phyloP scores from a whole-genome alignment of 2,797 vertebrate species.

The Esox lucius region DNA sequence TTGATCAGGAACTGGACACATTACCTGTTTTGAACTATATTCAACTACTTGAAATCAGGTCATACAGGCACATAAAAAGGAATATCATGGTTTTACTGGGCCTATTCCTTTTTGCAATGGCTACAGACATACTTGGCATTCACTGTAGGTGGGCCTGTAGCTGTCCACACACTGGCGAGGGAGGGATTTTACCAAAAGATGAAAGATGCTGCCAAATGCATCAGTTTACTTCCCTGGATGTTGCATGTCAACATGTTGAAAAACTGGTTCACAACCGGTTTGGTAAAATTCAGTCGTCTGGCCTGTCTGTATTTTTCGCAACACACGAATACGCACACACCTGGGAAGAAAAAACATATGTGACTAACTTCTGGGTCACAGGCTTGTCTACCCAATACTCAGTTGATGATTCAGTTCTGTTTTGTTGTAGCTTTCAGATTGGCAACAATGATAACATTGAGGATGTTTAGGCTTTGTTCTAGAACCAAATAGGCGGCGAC shows the following conservation, averaged over 20 bases:
- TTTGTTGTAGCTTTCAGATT: neutral
- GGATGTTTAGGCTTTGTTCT: neutral
- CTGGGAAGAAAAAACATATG: neutral
- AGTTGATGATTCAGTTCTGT: neutral
- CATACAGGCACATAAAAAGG: neutral
- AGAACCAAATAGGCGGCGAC: neutral
- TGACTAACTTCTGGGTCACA: neutral
- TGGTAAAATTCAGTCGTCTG: constrained; percentile 28
- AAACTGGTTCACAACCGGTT: constrained; percentile 43
- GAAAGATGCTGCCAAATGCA: neutral
- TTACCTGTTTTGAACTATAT: neutral
- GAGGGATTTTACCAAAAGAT: neutral
- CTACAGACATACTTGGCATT: neutral
- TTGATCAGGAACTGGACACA: neutral
- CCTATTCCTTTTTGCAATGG: neutral
- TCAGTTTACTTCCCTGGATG: neutral
- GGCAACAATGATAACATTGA: neutral
- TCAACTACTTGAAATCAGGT: neutral
- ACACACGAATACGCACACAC: neutral
- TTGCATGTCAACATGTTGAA: constrained; percentile 36
- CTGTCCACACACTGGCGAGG: neutral
- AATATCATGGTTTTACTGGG: neutral
- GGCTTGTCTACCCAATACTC: neutral
- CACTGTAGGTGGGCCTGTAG: neutral
- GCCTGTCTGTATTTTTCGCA: constrained; percentile 7